Evolutionary conservation across 1,140 invertebrate species (phyloP).

Genomic region (Chrysomallon squamiferum): DNA sequence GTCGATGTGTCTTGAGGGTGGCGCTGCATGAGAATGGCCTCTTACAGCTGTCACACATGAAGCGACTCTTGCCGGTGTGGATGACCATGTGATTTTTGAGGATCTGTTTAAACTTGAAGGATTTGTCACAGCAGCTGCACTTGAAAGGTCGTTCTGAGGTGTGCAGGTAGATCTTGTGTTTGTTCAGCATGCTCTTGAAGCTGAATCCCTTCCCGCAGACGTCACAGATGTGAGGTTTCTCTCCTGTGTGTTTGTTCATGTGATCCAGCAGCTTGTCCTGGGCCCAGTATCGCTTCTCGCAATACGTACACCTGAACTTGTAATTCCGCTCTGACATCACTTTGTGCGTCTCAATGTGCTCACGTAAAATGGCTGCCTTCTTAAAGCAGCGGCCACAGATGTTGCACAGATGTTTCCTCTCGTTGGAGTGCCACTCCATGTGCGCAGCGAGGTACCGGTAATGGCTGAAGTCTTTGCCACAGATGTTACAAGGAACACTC

Average conservation of each 20-base stretch:
- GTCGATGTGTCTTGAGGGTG: slow-evolving; percentile 3
- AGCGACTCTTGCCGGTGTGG: slow-evolving; percentile 34
- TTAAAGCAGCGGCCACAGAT: slow-evolving; percentile 16
- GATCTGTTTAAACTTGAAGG: slow-evolving; percentile 69
- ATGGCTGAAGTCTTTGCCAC: slow-evolving; percentile 17
- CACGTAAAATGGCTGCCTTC: slow-evolving; percentile 17
- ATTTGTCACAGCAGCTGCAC: slow-evolving; percentile 73
- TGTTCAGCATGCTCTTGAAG: slow-evolving; percentile 36
- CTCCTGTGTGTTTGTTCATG: slow-evolving; percentile 43
- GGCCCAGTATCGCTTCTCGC: slow-evolving; percentile 25
- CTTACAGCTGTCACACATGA: slow-evolving; percentile 15
- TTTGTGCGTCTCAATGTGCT: slow-evolving; percentile 35
- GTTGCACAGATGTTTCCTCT: slow-evolving; percentile 11
- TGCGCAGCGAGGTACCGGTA: slow-evolving; percentile 16
- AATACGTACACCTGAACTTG: slow-evolving; percentile 27
- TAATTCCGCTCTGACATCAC: slow-evolving; percentile 25
- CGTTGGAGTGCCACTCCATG: slow-evolving; percentile 11
- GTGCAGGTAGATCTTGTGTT: slow-evolving; percentile 35
- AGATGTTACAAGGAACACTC: background rate
- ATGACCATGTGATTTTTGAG: slow-evolving; percentile 28
- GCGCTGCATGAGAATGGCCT: slow-evolving; percentile 3
- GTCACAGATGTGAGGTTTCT: slow-evolving; percentile 34
- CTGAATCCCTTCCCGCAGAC: slow-evolving; percentile 31
- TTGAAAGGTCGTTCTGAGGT: slow-evolving; percentile 60
- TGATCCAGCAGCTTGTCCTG: slow-evolving; percentile 38